Evolutionary conservation across 2,797 vertebrate genomes (phyloP).

Genomic region (Neostethus bicornis): DNA sequence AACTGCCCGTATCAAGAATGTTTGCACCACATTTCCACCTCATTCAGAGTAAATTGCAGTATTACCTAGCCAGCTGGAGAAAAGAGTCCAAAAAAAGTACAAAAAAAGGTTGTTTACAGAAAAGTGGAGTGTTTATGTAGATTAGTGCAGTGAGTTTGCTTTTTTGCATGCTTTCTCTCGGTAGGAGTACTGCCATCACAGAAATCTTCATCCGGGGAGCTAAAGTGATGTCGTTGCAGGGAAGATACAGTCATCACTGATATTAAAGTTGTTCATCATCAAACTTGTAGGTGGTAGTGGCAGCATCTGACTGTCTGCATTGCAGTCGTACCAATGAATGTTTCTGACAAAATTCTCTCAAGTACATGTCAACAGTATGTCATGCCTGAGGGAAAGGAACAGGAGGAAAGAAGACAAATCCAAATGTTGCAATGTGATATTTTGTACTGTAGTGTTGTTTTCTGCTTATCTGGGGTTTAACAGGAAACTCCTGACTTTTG

Average conservation of each 20-base stretch:
- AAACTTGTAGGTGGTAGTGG: not conserved
- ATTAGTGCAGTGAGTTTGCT: conserved; percentile 32
- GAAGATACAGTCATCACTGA: conserved; percentile 50
- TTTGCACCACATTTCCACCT: conserved; percentile 8
- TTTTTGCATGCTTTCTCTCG: conserved; percentile 44
- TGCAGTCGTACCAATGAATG: conserved; percentile 3
- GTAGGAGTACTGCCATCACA: conserved; percentile 32
- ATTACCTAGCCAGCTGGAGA: conserved; percentile 19
- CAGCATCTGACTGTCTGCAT: conserved; percentile 18
- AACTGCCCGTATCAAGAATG: not conserved
- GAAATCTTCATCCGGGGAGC: conserved; percentile 33
- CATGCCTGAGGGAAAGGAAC: conserved; percentile 6
- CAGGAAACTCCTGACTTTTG: too few relatives aligned
- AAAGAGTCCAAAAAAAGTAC: not conserved
- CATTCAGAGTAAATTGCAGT: conserved; percentile 17
- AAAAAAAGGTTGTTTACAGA: conserved; percentile 9
- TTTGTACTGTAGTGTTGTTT: too few relatives aligned
- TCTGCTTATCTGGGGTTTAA: too few relatives aligned
- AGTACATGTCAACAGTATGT: conserved; percentile 10
- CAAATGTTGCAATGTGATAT: not conserved
- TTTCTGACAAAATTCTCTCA: not conserved
- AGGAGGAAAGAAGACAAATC: conserved; percentile 1
- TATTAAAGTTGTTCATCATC: conserved; percentile 61
- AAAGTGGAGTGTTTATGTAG: conserved; percentile 12
- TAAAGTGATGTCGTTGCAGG: conserved; percentile 55